phyloP scores from a whole-genome alignment of 2,888 invertebrate genomes.

The Polydrusus cervinus region DNA sequence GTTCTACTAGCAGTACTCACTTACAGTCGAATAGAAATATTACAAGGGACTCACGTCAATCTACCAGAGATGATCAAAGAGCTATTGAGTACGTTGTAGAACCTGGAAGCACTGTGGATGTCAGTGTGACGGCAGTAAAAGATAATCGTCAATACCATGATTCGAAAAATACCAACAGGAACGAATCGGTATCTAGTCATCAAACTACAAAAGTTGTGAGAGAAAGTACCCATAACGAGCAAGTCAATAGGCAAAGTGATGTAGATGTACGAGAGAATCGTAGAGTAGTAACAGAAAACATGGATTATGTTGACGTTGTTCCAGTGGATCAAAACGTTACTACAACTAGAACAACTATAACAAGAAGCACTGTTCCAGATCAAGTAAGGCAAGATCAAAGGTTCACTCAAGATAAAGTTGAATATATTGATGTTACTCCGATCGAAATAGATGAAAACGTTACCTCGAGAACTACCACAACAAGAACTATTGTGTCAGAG shows the following conservation, averaged over 20 bases:
- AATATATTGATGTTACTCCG: constrained; percentile 35
- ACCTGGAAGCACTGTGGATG: constrained; percentile 38
- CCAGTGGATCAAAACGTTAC: constrained; percentile 23
- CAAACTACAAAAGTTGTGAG: constrained; percentile 33
- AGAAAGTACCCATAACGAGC: constrained; percentile 33
- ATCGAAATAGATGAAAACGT: constrained; percentile 32
- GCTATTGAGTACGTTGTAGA: constrained; percentile 40
- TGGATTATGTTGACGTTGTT: constrained; percentile 22
- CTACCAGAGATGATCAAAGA: constrained; percentile 38
- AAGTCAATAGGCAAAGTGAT: constrained; percentile 27
- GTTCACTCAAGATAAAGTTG: constrained; percentile 18
- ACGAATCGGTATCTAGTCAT: constrained; percentile 24
- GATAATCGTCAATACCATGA: constrained; percentile 19
- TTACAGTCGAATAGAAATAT: constrained; percentile 31
- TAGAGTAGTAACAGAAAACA: constrained; percentile 22
- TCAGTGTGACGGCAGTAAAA: constrained; percentile 19
- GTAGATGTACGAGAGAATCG: neutral
- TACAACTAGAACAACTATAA: constrained; percentile 34
- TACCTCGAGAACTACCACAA: constrained; percentile 44
- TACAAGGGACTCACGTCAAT: constrained; percentile 33
- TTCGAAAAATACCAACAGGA: neutral
- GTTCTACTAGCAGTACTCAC: constrained; percentile 27
- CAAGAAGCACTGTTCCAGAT: constrained; percentile 30
- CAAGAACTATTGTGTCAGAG: constrained; percentile 40
- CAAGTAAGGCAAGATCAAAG: constrained; percentile 24